Base-by-base conservation (phyloP, 2,888 invertebrate species). In the Scaptodrosophila latifasciaeformis region DNA sequence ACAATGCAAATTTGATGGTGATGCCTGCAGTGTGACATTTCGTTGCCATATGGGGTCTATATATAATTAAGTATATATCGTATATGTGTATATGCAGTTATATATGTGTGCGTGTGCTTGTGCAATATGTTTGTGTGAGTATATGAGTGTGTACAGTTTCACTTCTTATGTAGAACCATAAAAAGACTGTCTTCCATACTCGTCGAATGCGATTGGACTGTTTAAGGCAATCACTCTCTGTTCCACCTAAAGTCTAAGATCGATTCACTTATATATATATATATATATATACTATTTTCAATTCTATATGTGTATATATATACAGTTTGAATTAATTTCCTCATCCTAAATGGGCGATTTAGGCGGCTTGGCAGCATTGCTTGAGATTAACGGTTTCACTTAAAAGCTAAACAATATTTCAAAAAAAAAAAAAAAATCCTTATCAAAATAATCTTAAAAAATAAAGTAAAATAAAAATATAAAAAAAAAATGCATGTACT, bases 111-210 rank as follows among this genome's bases (percentile, higher is more conserved):
- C 40, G 31, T 30, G 35, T 31, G 45, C 9, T 27, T 45, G 42
- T 39, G 19, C 27, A 47, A 47, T 30, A 44, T 34, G 34, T 1
- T 31, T 45, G 42, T 42, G 19, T 30, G 49, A 39, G 51, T 42
- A 45, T 40, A 54, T 51, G 50, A 30, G 52, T 49, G 65, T 51
- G 49, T 39, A 64, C 74, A 78, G 75, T 62, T 66, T 49, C 18
- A 57, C 63, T 70, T 72, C 78, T 82, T 83, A 83, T 82, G 82
- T 82, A 70, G 61, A 74, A 81, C 81, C 84, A 82, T 84, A 83
- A 82, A 84, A 78, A 70, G 53, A 59, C 68, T 65, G 60, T 67
- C n/a, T n/a, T n/a, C n/a, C n/a, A n/a, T n/a, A n/a, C n/a, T n/a
- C n/a, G n/a, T n/a, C n/a, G n/a, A n/a, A n/a, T n/a, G n/a, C n/a